A percentile compares a stretch with the other conserved stretches of the same genome.
phyloP scores from a whole-genome alignment of 2,113 vertebrate genomes.

The Synodontis membranacea region DNA sequence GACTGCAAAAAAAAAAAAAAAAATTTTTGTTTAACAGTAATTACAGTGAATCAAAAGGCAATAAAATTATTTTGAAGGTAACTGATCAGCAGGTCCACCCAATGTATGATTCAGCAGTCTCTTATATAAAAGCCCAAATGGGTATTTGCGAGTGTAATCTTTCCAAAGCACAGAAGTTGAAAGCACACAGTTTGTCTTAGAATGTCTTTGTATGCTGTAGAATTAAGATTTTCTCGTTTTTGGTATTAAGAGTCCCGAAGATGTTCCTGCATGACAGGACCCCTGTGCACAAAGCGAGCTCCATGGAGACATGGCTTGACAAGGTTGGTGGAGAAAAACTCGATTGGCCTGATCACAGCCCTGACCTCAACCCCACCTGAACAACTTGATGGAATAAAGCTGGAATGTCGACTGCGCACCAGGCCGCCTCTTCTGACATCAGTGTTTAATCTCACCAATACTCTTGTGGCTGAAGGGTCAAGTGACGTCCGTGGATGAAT shows the following conservation, averaged over 20 bases:
- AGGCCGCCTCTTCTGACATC: too few species aligned
- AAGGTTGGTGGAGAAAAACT: too few species aligned
- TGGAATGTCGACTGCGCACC: too few species aligned
- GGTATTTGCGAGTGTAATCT: background rate
- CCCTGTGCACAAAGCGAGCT: background rate
- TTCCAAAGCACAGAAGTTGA: background rate
- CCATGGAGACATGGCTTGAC: too few species aligned
- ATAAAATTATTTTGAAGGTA: background rate
- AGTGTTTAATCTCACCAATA: too few species aligned
- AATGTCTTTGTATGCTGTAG: background rate
- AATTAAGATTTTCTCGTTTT: background rate
- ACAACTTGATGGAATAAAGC: too few species aligned
- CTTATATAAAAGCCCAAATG: background rate
- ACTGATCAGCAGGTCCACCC: background rate
- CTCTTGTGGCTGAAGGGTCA: too few species aligned
- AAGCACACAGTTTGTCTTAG: background rate
- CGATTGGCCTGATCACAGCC: too few species aligned
- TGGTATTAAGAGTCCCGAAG: background rate
- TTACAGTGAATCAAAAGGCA: background rate
- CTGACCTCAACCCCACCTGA: too few species aligned
- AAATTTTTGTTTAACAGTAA: background rate
- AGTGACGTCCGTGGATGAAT: background rate
- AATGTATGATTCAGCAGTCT: background rate
- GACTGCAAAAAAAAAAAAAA: too few species aligned
- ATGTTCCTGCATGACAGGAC: background rate